phyloP scores from a whole-genome alignment of 2,113 vertebrate species.

The Engystomops pustulosus region DNA sequence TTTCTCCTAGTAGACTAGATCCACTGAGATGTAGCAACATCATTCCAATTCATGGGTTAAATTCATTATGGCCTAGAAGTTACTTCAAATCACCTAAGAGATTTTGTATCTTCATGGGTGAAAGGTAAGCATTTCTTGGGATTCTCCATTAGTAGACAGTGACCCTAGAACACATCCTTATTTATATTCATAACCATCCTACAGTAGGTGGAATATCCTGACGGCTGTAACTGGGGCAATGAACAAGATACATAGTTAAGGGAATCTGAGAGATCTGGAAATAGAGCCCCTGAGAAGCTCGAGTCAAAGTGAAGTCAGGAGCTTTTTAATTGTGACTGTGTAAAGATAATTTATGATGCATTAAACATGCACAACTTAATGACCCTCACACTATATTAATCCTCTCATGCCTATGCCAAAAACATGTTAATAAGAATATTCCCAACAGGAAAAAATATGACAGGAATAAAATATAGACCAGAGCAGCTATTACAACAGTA shows the following conservation, averaged over 20 bases:
- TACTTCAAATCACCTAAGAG: background rate
- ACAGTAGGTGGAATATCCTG: constrained; percentile 19
- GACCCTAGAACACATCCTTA: constrained; percentile 25
- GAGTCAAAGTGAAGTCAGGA: constrained; percentile 53
- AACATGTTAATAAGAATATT: constrained; percentile 35
- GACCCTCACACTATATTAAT: constrained; percentile 35
- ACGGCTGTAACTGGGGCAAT: constrained; percentile 57
- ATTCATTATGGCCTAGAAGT: no score
- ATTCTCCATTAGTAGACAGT: constrained; percentile 6
- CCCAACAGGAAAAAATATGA: background rate
- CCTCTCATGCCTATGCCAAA: constrained; percentile 16
- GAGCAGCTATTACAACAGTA: background rate
- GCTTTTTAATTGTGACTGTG: constrained; percentile 59
- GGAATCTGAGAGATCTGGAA: constrained; percentile 45
- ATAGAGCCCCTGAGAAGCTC: constrained; percentile 54
- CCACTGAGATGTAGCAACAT: no score
- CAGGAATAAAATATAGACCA: background rate
- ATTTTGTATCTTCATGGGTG: background rate
- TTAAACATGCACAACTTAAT: constrained; percentile 55
- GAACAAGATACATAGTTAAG: constrained; percentile 58
- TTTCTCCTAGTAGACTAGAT: no score
- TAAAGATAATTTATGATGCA: constrained; percentile 59
- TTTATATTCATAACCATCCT: constrained; percentile 49
- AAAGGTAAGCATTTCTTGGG: constrained; percentile 6
- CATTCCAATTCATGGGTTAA: no score